Evolutionary conservation across 2,888 invertebrate genomes (phyloP).

Genomic region (Lordiphosa andalusiaca): DNA sequence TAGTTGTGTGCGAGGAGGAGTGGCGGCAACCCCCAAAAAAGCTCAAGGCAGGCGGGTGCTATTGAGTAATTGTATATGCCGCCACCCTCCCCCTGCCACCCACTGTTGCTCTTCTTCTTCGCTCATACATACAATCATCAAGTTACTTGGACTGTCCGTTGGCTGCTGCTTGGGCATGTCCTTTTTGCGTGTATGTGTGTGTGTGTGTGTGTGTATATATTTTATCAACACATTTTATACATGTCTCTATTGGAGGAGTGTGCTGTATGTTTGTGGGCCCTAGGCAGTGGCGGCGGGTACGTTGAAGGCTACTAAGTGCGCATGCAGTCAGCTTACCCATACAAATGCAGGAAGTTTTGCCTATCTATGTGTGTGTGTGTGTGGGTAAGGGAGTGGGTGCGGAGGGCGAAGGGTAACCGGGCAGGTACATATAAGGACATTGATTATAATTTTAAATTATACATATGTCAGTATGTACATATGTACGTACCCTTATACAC

Average conservation of each 20-base stretch:
- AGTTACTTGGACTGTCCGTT: constrained; percentile 71
- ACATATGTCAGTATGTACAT: constrained; percentile 26
- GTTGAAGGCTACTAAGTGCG: constrained; percentile 74
- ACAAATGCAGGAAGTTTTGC: constrained; percentile 54
- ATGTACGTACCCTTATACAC: constrained; percentile 25
- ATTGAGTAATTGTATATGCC: constrained; percentile 69
- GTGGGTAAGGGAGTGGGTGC: constrained; percentile 16
- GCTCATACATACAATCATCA: constrained; percentile 41
- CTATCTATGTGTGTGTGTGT: constrained; percentile 37
- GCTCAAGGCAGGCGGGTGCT: constrained; percentile 59
- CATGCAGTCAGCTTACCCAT: constrained; percentile 60
- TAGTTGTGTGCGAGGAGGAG: constrained; percentile 35
- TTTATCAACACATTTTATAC: constrained; percentile 46
- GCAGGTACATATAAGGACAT: constrained; percentile 43
- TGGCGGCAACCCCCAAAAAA: constrained; percentile 65
- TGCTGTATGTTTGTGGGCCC: constrained; percentile 28
- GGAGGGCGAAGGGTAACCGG: constrained; percentile 10
- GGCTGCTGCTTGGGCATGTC: constrained; percentile 65
- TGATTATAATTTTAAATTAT: constrained; percentile 78
- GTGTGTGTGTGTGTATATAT: constrained; percentile 25
- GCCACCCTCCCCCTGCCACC: constrained; percentile 1
- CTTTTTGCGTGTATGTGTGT: constrained; percentile 38
- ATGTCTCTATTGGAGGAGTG: constrained; percentile 34
- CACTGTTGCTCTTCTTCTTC: constrained; percentile 11
- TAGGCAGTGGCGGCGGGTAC: constrained; percentile 46